Base-by-base conservation (phyloP, 1,140 invertebrate species). In the Scaptodrosophila lebanonensis region DNA sequence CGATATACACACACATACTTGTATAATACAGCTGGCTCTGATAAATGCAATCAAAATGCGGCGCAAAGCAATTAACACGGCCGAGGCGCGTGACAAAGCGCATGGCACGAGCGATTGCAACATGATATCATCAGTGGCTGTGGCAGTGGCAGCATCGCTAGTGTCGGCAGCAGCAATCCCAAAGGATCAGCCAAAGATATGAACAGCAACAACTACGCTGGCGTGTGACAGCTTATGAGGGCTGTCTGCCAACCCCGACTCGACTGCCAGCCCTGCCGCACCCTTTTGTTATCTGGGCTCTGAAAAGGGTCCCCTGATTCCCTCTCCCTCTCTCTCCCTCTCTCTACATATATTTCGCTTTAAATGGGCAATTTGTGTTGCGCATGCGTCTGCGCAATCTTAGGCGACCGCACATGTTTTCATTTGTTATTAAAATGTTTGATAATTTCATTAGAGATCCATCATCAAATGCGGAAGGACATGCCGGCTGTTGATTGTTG, bases 401-500 rank as follows among this genome's bases (percentile, higher is more conserved):
- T 36, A 52, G 77, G 71, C 77, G 67, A 83, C 77, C 82, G 68
- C 83, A 85, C 70, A 83, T 85, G 83, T 85, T 85, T 85, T 85
- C 73, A 83, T 85, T 85, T 85, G 83, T 85, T 85, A 85, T 85
- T 85, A 85, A 85, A 85, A 85, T 76, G 77, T 85, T 85, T 85
- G 75, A 79, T 83, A 83, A 85, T 85, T 83, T 70, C 83, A 77
- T 85, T 85, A 72, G 68, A 56, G 68, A 83, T 73, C 72, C 68
- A 73, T 70, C 68, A 77, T 67, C 71, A 70, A 56, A 60, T 40
- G 61, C 61, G 32, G 29, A 16, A 43, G 29, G n/a, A 20, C 16
- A 27, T 17, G 35, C 57, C 47, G 70, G 62, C 17, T 51, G 51
- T 42, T 50, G 60, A 66, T 69, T 71, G 62, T 45, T 60, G 62